Evolutionary conservation across 2,888 invertebrate genomes (phyloP).

Genomic region (Elysia crispata): DNA sequence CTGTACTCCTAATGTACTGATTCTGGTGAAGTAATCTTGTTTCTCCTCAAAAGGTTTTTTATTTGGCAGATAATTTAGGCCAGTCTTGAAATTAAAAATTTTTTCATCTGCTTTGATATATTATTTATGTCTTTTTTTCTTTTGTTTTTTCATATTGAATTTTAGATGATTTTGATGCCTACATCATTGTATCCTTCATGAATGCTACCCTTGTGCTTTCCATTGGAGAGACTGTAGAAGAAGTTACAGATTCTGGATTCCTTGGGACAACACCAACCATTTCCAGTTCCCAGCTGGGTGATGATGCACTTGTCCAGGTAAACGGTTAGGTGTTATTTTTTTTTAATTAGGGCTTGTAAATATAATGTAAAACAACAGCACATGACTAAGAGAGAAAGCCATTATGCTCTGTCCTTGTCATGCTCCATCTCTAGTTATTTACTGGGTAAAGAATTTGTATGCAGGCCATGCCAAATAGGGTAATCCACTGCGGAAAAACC

Average conservation of each 20-base stretch:
- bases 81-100: neutral
- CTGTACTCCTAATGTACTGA: no score
- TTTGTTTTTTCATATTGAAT: conserved; percentile 26
- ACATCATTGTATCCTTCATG: conserved; percentile 99
- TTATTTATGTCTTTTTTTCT: neutral
- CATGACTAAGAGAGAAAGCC: no score
- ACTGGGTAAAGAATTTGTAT: no score
- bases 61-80: neutral
- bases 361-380: no score
- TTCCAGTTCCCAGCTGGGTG: conserved; percentile 97
- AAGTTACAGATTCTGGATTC: conserved; percentile 99
- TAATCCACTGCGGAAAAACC: no score
- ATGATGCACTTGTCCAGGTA: conserved; percentile 97
- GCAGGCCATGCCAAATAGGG: no score
- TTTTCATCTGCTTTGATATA: neutral
- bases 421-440: no score
- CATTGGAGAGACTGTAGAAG: conserved; percentile 99
- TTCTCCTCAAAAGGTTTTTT: neutral
- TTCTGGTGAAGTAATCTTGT: no score
- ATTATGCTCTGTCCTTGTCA: no score
- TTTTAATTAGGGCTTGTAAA: no score
- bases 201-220: conserved; percentile 98
- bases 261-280: conserved; percentile 98
- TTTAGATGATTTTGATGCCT: conserved; percentile 97
- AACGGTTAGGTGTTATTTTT: neutral